These are phyloP conservation scores for Gymnarchus niloticus DNA, from an alignment of 2,113 vertebrate genomes.

Conservation along the genomic window DNA sequence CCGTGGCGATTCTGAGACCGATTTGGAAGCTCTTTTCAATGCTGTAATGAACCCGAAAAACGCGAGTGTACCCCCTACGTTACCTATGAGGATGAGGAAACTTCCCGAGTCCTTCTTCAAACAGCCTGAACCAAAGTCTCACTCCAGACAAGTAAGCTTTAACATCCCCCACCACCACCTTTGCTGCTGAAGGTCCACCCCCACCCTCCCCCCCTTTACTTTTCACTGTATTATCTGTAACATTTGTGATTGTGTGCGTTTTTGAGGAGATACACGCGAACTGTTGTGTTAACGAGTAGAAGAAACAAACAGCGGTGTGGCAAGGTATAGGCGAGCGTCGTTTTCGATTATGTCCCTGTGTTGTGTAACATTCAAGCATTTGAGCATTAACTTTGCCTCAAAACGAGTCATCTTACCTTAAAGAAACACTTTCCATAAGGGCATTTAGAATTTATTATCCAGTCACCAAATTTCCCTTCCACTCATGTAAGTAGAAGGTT, in stretches of 20 bases:
- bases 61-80: constrained; percentile 69
- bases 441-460: background rate
- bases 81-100: constrained; percentile 86
- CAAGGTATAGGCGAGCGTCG: background rate
- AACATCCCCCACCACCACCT: background rate
- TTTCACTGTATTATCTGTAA: background rate
- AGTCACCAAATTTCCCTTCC: background rate
- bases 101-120: constrained; percentile 91
- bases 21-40: constrained; percentile 86
- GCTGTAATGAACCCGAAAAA: constrained; percentile 89
- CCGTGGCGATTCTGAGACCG: constrained; percentile 86
- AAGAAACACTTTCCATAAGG: background rate
- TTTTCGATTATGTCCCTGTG: background rate
- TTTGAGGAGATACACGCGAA: background rate
- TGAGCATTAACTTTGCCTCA: background rate
- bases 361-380: constrained; percentile 4
- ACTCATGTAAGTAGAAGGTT: background rate
- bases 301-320: background rate
- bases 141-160: constrained; percentile 77
- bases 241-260: background rate
- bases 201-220: background rate
- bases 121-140: constrained; percentile 78
- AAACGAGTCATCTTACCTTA: background rate
- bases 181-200: background rate
- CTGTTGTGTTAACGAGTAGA: background rate